Evolutionary conservation across 2,797 vertebrate genomes (phyloP).

Genomic region (Chiloscyllium punctatum): DNA sequence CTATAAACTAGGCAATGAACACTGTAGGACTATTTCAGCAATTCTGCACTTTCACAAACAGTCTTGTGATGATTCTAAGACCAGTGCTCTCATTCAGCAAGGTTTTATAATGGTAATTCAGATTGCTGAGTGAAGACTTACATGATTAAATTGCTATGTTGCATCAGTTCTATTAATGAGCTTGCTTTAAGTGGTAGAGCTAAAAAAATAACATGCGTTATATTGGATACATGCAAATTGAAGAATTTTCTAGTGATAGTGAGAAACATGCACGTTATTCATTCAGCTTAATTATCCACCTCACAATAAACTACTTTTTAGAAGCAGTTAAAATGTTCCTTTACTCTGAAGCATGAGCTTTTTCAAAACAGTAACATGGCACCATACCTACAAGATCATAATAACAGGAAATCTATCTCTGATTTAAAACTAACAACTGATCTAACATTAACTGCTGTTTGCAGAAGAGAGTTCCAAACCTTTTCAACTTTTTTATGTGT

Average conservation of each 20-base stretch:
- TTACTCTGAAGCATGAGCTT: not conserved
- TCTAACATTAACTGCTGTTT: no score
- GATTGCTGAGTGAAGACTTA: not conserved
- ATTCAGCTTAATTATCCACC: not conserved
- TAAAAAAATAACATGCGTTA: not conserved
- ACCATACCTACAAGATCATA: no score
- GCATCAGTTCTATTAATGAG: not conserved
- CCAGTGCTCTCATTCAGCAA: not conserved
- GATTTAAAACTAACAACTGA: no score
- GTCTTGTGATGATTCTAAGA: not conserved
- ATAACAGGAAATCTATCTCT: no score
- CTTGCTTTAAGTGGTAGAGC: not conserved
- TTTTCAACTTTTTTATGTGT: no score
- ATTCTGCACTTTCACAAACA: not conserved
- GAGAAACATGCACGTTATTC: not conserved
- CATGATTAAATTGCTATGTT: not conserved
- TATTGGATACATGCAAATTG: not conserved
- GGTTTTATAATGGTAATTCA: not conserved
- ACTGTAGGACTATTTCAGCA: not conserved
- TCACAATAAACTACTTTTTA: not conserved
- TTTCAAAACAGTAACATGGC: not conserved
- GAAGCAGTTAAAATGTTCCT: not conserved
- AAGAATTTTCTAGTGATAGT: not conserved
- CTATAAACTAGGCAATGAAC: not conserved
- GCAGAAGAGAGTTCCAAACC: no score